These are phyloP conservation scores for Carapus acus DNA, from an alignment of 2,797 vertebrate species.

Conservation along the genomic window DNA sequence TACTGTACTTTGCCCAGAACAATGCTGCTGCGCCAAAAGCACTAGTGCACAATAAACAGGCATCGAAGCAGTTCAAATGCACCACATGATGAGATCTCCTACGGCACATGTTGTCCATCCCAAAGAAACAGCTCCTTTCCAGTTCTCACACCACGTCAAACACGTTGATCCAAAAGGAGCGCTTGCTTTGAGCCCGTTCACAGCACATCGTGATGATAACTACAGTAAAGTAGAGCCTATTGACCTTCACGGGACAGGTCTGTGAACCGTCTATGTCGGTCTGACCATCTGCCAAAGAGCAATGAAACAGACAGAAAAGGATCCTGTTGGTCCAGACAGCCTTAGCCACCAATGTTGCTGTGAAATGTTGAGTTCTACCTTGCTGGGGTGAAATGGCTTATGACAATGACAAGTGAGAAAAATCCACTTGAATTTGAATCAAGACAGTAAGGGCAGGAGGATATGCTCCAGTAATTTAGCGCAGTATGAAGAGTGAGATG, in stretches of 20 bases:
- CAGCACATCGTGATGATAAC: constrained; percentile 34
- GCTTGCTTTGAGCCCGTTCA: constrained; percentile 9
- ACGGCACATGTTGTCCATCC: constrained; percentile 1
- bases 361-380: constrained; percentile 26
- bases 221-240: constrained; percentile 20
- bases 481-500: constrained; percentile 44
- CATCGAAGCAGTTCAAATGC: constrained; percentile 58
- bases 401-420: constrained; percentile 54
- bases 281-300: constrained; percentile 47
- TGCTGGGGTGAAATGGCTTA: constrained; percentile 45
- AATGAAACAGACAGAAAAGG: constrained; percentile 4
- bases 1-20: constrained; percentile 33
- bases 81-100: constrained; percentile 41
- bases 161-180: constrained; percentile 5
- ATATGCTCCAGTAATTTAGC: constrained; percentile 43
- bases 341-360: constrained; percentile 17
- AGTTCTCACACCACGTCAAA: not conserved
- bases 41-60: constrained; percentile 31
- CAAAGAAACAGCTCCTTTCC: constrained; percentile 26
- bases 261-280: constrained; percentile 33
- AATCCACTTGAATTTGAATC: constrained; percentile 54
- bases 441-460: constrained; percentile 36
- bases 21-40: constrained; percentile 38
- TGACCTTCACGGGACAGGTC: constrained; percentile 38
- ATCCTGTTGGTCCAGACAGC: constrained; percentile 24